Conservation (phyloP, 2,888 invertebrate species). For the Chesias legatella region DNA sequence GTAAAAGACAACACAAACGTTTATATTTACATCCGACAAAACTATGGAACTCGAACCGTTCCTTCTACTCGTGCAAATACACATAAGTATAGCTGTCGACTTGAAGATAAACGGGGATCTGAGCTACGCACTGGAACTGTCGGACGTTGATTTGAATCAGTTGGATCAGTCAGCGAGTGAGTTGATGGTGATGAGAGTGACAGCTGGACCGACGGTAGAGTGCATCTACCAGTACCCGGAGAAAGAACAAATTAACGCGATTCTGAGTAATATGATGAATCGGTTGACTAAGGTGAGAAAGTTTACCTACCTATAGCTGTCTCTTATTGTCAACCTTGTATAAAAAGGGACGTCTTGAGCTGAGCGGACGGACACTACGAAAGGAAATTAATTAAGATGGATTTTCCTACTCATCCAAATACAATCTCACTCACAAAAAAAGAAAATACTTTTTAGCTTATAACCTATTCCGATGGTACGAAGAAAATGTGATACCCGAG, state of each 20-base stretch:
- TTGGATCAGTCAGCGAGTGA: neutral
- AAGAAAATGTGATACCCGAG: too few species aligned
- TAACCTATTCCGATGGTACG: too few species aligned
- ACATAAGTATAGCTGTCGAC: too few species aligned
- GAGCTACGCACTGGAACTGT: conserved; percentile 17
- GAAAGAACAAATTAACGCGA: conserved; percentile 34
- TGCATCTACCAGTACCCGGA: conserved; percentile 47
- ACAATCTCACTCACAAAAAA: too few species aligned
- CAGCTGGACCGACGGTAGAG: conserved; percentile 27
- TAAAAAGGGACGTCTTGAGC: too few species aligned
- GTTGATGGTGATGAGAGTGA: conserved; percentile 15
- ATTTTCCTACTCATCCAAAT: too few species aligned
- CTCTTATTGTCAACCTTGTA: too few species aligned
- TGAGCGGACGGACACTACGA: too few species aligned
- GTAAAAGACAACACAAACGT: conserved; percentile 8
- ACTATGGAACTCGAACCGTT: conserved; percentile 12
- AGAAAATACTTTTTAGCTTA: too few species aligned
- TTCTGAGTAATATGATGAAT: conserved; percentile 53
- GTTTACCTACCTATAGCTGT: too few species aligned
- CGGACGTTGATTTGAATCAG: neutral
- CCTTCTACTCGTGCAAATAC: neutral
- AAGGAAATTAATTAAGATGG: too few species aligned
- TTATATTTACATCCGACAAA: neutral
- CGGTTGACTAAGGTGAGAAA: conserved; percentile 42
- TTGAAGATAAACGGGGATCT: conserved; percentile 23